A percentile compares a stretch with the other conserved stretches of the same genome.
phyloP scores from a whole-genome alignment of 2,888 invertebrate species.

The Drosophila colorata region DNA sequence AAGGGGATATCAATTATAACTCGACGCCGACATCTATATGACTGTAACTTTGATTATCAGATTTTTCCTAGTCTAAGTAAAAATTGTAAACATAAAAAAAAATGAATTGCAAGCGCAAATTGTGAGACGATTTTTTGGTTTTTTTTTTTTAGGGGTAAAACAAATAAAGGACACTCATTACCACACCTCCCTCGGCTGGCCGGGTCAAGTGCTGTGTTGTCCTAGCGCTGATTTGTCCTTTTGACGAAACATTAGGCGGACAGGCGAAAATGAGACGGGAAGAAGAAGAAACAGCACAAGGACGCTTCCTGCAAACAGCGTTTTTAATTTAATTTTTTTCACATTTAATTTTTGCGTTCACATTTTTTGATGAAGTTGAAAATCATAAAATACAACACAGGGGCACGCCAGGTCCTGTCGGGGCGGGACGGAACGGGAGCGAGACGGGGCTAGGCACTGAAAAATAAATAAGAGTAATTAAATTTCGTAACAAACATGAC shows the following conservation, averaged over 20 bases:
- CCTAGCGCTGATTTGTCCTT: constrained; percentile 54
- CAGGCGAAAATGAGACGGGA: constrained; percentile 53
- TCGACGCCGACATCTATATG: constrained; percentile 3
- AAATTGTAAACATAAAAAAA: constrained; percentile 49
- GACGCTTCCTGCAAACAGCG: constrained; percentile 65
- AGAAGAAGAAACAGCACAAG: constrained; percentile 16
- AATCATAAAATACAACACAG: constrained; percentile 68
- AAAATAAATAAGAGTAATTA: constrained; percentile 85
- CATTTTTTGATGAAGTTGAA: constrained; percentile 72
- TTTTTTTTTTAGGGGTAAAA: constrained; percentile 25
- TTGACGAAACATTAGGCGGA: constrained; percentile 70
- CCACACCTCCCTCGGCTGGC: constrained; percentile 9
- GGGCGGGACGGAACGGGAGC: constrained; percentile 10
- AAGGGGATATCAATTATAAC: background rate
- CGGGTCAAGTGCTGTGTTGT: constrained; percentile 47
- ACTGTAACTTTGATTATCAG: background rate
- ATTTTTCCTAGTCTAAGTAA: background rate
- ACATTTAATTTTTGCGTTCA: constrained; percentile 71
- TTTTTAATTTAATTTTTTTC: constrained; percentile 78
- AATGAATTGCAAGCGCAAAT: constrained; percentile 54
- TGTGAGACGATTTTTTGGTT: constrained; percentile 25
- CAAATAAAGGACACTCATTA: constrained; percentile 47
- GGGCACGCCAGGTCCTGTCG: constrained; percentile 3
- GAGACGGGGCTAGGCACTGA: constrained; percentile 46
- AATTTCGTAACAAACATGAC: constrained; percentile 85